phyloP scores from a whole-genome alignment of 2,888 invertebrate genomes.

The Melitaea athalia region DNA sequence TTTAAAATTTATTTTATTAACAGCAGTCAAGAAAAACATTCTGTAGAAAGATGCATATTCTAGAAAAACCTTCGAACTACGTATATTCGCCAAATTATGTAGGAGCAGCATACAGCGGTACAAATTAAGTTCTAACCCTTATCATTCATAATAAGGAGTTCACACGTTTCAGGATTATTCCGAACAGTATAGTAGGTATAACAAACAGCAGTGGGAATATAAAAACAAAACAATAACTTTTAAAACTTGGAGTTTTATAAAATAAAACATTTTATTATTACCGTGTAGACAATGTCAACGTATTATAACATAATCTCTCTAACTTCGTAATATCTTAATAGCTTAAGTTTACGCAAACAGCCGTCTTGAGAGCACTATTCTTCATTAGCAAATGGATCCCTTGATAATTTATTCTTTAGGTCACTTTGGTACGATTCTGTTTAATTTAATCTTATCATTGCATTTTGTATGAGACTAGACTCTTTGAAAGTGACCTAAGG shows the following conservation, averaged over 20 bases:
- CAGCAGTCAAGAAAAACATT: no score
- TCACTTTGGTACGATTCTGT: constrained; percentile 78
- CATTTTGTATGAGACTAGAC: constrained; percentile 8
- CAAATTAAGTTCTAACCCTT: no score
- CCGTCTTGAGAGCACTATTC: constrained; percentile 73
- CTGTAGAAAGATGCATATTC: no score
- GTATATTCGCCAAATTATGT: no score
- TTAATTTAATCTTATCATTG: constrained; percentile 76
- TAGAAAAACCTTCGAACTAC: no score
- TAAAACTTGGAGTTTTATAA: background rate
- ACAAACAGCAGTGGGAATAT: no score
- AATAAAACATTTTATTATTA: constrained; percentile 3
- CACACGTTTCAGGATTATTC: no score
- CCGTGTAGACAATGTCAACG: constrained; percentile 14
- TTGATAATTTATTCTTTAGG: constrained; percentile 78
- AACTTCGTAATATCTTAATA: constrained; percentile 74
- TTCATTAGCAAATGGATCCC: constrained; percentile 73
- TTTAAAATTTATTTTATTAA: no score
- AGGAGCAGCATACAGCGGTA: no score
- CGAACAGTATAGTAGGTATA: no score
- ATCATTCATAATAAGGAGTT: no score
- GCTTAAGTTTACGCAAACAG: constrained; percentile 72
- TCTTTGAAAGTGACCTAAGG: background rate
- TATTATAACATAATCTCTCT: constrained; percentile 12
- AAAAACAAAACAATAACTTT: no score